A percentile compares a stretch with the other conserved stretches of the same genome.
phyloP scores from a whole-genome alignment of 1,140 invertebrate genomes.

The Zaprionus vittiger region DNA sequence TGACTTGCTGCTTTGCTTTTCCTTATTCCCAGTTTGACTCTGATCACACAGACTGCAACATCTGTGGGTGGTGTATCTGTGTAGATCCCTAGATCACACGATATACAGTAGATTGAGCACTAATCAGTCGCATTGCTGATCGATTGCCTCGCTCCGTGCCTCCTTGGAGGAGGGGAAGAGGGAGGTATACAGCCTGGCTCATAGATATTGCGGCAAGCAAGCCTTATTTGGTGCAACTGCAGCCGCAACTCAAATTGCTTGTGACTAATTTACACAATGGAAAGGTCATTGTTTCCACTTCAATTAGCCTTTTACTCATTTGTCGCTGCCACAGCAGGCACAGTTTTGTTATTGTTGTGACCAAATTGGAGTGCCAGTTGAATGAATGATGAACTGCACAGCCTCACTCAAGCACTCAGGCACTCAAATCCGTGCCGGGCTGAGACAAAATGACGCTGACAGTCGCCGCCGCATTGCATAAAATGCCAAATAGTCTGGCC shows the following conservation, averaged over 20 bases:
- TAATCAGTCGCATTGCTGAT: not conserved
- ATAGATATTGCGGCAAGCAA: constrained; percentile 17
- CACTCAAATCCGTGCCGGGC: constrained; percentile 14
- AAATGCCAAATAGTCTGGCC: constrained; percentile 77
- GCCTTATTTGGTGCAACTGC: constrained; percentile 49
- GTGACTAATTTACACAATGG: constrained; percentile 75
- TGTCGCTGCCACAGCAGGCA: constrained; percentile 18
- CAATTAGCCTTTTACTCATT: constrained; percentile 69
- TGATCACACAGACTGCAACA: too few relatives aligned
- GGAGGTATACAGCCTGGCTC: not conserved
- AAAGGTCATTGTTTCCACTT: constrained; percentile 82
- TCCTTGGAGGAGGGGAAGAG: not conserved
- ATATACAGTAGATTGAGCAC: not conserved
- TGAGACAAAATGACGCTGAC: constrained; percentile 59
- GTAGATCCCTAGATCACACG: not conserved
- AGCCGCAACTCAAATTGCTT: constrained; percentile 61
- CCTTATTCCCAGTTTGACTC: constrained; percentile 34
- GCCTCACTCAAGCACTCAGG: not conserved
- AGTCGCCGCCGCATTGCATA: constrained; percentile 50
- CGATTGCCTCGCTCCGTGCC: not conserved
- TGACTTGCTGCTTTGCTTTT: constrained; percentile 65
- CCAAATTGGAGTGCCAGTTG: constrained; percentile 65
- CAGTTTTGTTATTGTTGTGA: constrained; percentile 33
- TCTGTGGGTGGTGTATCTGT: too few relatives aligned
- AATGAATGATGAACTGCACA: constrained; percentile 48